Evolutionary conservation across 2,797 vertebrate genomes (phyloP), one percentile per base, ranked within the genome.

Genomic region (Lacerta viridis): DNA sequence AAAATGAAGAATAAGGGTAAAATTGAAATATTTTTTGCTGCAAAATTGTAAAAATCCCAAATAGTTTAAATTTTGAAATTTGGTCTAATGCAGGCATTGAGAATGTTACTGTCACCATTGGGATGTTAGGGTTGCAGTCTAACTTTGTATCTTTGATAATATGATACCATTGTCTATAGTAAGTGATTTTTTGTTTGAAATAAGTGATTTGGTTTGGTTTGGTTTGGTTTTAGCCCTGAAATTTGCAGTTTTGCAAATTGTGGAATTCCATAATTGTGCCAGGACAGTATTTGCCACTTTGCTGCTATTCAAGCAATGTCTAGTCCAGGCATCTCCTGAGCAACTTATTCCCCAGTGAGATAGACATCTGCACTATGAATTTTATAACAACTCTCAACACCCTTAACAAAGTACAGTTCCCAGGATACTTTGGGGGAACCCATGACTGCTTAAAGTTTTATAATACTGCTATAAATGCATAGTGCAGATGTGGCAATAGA

Each of bases 21-120:
- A 94, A 93, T 93, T 75, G 83, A 76, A 46, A 61, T 13, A 92
- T 89, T 87, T 77, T 20, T 33, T 66, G 27, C 92, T 95, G 96
- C 91, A 95, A 95, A 93, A 93, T 95, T 92, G 94, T 50, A 25
- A 94, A 95, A 94, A 93, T 20, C 84, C 80, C 91, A 90, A 90
- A 71, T 55, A 94, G 88, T 92, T 94, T 94, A 93, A 94, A 93
- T 90, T 94, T 94, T 72, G 55, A 29, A n/a, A 80, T 25, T 41
- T 59, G 5, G 61, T 11, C 50, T n/a, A 59, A 71, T 72, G 46
- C 29, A 80, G 17, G 36, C 5, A 61, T 80, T 68, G 18, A 61
- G 2, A 78, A 68, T 36, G 33, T 55, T 69, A 46, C 23, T 72
- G 6, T 74, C n/a, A 36, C 10, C 25, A 23, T 68, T 15, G 11